Percentiles rank a stretch among this genome's conserved stretches.
These are phyloP conservation scores for Yponomeuta malinellus DNA, from an alignment of 2,888 invertebrate genomes.

Conservation along the genomic window DNA sequence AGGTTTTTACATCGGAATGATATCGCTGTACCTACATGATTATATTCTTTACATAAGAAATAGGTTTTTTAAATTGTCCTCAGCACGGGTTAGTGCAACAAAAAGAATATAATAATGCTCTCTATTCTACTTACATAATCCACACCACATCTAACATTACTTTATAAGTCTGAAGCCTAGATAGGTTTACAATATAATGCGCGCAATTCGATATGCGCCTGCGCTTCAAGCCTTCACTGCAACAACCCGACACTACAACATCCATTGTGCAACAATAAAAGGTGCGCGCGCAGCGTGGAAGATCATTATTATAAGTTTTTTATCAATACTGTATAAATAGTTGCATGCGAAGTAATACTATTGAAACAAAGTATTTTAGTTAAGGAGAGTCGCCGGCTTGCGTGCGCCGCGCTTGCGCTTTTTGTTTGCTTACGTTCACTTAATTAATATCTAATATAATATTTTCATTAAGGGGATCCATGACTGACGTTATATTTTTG, in stretches of 20 bases:
- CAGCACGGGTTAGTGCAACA: no score
- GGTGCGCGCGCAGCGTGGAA: slow-evolving; percentile 37
- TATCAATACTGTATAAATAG: slow-evolving; percentile 37
- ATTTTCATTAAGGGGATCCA: slow-evolving; percentile 6
- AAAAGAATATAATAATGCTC: no score
- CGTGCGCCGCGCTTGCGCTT: slow-evolving; percentile 17
- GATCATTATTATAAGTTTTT: slow-evolving; percentile 47
- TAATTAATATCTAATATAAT: slow-evolving; percentile 15
- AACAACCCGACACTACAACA: not conserved
- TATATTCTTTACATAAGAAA: no score
- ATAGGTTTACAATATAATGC: no score
- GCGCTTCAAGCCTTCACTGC: not conserved
- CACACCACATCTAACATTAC: no score
- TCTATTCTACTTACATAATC: no score
- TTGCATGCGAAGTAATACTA: slow-evolving; percentile 20
- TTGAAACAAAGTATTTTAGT: slow-evolving; percentile 21
- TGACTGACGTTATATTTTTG: not conserved
- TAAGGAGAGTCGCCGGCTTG: slow-evolving; percentile 17
- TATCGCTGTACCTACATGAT: no score
- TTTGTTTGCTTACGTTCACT: slow-evolving; percentile 16
- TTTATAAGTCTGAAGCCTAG: no score
- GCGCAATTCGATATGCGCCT: not conserved
- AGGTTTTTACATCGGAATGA: no score
- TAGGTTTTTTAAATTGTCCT: no score
- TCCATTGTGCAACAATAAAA: slow-evolving; percentile 23